Evolutionary conservation across 1,140 invertebrate species (phyloP), one percentile per base, ranked within the genome.

Genomic region (Subanguina moxae): DNA sequence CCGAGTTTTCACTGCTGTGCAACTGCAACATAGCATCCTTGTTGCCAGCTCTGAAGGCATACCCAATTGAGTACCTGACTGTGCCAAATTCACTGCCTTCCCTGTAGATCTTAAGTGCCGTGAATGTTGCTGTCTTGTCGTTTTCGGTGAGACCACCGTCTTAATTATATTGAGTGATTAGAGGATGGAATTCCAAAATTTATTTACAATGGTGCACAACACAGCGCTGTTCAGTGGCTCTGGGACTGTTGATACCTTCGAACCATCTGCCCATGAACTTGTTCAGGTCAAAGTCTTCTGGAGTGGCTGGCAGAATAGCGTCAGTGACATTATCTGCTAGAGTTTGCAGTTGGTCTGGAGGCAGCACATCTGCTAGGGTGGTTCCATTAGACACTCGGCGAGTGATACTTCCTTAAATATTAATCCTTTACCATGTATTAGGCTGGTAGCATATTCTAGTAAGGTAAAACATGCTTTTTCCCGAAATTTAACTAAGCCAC

Each of bases 251-350:
- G 68, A 82, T 82, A 52, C 80, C 80, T 38, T 71, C 69, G 56
- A 75, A 80, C 80, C 80, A 82, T 48, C 80, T 73, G 45, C 80
- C 80, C 80, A 82, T 82, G 58, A 82, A 83, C 59, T 82, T 82
- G 63, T 64, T 78, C 43, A 82, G 61, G 46, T 83, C 79, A 45
- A 82, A 81, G 45, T 75, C 70, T 62, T 80, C 78, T 27, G 80
- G 81, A n/a, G 80, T 82, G 11, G 75, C 62, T 13, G 58, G 58
- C 58, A 69, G 46, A n/a, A 70, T 72, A 46, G 78, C 79, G 64
- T 80, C 78, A 52, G 78, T 80, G 32, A 80, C 79, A 45, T 80
- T 80, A 70, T 82, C 78, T 17, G 80, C 80, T 23, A 82, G 65
- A 11, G 79, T 82, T 64, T 82, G 80, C n/a, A 83, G 69, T 61